A percentile compares a stretch with the other conserved stretches of the same genome.
Conservation (phyloP, 1,140 invertebrate species). For the Drosophila kikkawai region DNA sequence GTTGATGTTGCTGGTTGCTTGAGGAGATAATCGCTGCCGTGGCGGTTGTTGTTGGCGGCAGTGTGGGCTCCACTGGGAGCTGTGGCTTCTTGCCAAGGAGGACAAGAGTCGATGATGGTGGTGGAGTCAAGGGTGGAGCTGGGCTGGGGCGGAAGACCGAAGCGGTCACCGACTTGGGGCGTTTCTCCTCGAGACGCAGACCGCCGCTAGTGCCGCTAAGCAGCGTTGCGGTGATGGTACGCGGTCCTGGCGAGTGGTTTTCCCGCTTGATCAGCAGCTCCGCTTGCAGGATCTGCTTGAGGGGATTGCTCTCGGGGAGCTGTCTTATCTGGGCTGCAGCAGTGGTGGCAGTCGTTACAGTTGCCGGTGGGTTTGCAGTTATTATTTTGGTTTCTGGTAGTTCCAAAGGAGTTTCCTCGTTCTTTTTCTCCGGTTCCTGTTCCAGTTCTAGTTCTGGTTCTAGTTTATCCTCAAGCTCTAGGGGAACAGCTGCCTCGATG, state of each 20-base stretch:
- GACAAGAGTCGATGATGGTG: slow-evolving; percentile 24
- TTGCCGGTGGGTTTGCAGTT: slow-evolving; percentile 33
- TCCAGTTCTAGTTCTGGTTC: slow-evolving; percentile 46
- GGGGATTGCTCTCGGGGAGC: slow-evolving; percentile 20
- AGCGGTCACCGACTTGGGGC: slow-evolving; percentile 83
- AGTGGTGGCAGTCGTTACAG: slow-evolving; percentile 27
- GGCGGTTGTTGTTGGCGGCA: slow-evolving; percentile 74
- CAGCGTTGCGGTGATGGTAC: slow-evolving; percentile 67
- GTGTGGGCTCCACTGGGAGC: slow-evolving; percentile 36
- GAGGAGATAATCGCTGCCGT: slow-evolving; percentile 66
- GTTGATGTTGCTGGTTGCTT: slow-evolving; percentile 50
- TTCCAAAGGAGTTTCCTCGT: slow-evolving; percentile 4
- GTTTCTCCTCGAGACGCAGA: slow-evolving; percentile 67
- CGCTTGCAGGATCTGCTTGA: slow-evolving; percentile 35
- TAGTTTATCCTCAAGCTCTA: slow-evolving; percentile 45
- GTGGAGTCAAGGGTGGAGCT: slow-evolving; percentile 20
- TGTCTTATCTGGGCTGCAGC: slow-evolving; percentile 35
- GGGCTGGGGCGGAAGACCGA: slow-evolving; percentile 74
- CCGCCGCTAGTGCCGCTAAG: slow-evolving; percentile 32
- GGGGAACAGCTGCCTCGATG: slow-evolving; percentile 19
- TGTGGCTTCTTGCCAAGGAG: slow-evolving; percentile 43
- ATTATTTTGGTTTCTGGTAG: slow-evolving; percentile 7
- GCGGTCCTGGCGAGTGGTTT: slow-evolving; percentile 65
- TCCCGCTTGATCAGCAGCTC: slow-evolving; percentile 67
- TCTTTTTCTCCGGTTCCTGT: slow-evolving; percentile 30